These are phyloP conservation scores for Trematomus bernacchii DNA, from an alignment of 2,797 vertebrate genomes.

Conservation along the genomic window DNA sequence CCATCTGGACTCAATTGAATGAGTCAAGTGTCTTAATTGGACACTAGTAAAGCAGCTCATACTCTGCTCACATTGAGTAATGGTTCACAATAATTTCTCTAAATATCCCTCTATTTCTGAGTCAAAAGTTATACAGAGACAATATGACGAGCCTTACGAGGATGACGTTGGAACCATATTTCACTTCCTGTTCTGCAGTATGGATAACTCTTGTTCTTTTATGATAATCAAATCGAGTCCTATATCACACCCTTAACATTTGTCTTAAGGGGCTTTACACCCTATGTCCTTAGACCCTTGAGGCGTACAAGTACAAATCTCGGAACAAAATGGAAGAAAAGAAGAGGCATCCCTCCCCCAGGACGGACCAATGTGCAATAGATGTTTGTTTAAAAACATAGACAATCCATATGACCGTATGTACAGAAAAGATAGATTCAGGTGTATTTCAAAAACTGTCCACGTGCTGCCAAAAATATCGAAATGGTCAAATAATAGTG, in stretches of 20 bases:
- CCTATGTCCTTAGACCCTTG: too few relatives aligned
- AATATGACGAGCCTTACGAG: not conserved
- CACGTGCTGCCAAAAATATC: too few relatives aligned
- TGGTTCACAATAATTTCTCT: constrained; percentile 37
- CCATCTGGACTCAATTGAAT: constrained; percentile 76
- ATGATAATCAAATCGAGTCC: constrained; percentile 18
- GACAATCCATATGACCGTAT: too few relatives aligned
- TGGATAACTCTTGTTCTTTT: constrained; percentile 41
- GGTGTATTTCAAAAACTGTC: too few relatives aligned
- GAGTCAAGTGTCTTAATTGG: constrained; percentile 69
- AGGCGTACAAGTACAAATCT: too few relatives aligned
- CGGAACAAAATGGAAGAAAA: too few relatives aligned
- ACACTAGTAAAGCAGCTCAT: constrained; percentile 53
- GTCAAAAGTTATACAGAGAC: constrained; percentile 11
- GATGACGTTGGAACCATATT: constrained; percentile 24
- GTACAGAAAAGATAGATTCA: too few relatives aligned
- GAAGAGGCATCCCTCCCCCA: too few relatives aligned
- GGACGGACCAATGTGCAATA: too few relatives aligned
- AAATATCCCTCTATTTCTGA: constrained; percentile 29
- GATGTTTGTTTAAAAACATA: too few relatives aligned
- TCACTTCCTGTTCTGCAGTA: constrained; percentile 24
- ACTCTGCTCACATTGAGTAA: constrained; percentile 47
- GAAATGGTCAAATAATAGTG: constrained; percentile 57
- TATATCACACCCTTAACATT: too few relatives aligned
- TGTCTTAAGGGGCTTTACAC: too few relatives aligned